These are phyloP conservation scores for Hiodon alosoides DNA, from an alignment of 2,113 vertebrate species.

Conservation along the genomic window DNA sequence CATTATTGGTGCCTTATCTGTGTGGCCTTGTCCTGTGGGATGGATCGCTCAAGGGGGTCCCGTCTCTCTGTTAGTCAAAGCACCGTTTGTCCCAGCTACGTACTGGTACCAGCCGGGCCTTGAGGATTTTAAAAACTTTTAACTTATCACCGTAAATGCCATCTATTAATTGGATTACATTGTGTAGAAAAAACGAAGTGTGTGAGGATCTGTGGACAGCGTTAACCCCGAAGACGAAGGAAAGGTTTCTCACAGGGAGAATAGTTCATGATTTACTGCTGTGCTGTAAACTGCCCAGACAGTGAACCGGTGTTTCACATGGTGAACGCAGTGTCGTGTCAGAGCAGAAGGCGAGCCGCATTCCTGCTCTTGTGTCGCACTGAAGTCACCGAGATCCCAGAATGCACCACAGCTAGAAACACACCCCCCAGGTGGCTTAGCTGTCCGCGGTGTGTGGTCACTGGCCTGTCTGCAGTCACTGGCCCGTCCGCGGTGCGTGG, in stretches of 20 bases:
- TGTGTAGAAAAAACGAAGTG: constrained; percentile 12
- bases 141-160: not conserved
- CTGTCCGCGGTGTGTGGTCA: no score
- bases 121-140: not conserved
- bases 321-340: not conserved
- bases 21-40: constrained; percentile 78
- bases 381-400: not conserved
- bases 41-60: constrained; percentile 35
- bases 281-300: constrained; percentile 47
- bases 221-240: constrained; percentile 1
- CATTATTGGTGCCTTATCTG: constrained; percentile 97
- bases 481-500: no score
- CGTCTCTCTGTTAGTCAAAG: no score
- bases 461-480: no score
- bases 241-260: constrained; percentile 28
- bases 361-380: constrained; percentile 45
- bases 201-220: no score
- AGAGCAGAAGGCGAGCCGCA: no score
- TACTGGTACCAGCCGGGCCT: no score
- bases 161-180: constrained; percentile 2
- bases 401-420: no score
- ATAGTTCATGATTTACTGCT: constrained; percentile 46
- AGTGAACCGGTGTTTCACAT: constrained; percentile 25
- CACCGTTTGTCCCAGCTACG: no score
- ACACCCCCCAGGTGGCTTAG: no score